phyloP scores from a whole-genome alignment of 2,888 invertebrate genomes.

The Aphidius colemani region DNA sequence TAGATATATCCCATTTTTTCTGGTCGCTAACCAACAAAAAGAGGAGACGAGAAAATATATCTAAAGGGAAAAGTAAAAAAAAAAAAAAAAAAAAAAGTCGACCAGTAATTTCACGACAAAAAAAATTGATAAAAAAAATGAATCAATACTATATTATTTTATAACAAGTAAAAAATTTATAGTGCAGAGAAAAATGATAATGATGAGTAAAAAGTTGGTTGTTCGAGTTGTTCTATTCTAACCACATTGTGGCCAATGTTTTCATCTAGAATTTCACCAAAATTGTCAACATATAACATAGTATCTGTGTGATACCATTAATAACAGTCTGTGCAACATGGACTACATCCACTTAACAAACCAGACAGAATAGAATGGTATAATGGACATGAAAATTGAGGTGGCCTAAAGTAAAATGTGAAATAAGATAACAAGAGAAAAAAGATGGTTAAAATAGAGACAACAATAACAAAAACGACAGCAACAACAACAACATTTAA shows the following conservation, averaged over 20 bases:
- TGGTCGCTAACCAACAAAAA: too few species aligned
- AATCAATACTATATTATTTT: too few species aligned
- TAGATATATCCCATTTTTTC: too few species aligned
- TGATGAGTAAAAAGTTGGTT: constrained; percentile 24
- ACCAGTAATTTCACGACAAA: too few species aligned
- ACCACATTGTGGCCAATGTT: constrained; percentile 13
- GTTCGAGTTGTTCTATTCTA: constrained; percentile 26
- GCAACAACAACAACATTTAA: too few species aligned
- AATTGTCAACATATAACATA: constrained; percentile 31
- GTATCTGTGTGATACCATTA: constrained; percentile 49
- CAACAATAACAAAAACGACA: neutral
- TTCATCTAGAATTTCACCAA: constrained; percentile 13
- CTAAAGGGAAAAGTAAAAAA: too few species aligned
- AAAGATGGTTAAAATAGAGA: constrained; percentile 3
- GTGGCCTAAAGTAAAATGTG: constrained; percentile 12
- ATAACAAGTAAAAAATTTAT: too few species aligned
- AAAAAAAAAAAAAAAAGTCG: too few species aligned
- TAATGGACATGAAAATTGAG: constrained; percentile 23
- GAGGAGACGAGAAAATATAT: too few species aligned
- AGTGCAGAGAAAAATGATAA: neutral
- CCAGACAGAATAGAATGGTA: constrained; percentile 21
- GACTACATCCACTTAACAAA: constrained; percentile 30
- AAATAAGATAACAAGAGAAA: neutral
- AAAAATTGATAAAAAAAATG: too few species aligned
- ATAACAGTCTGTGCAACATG: constrained; percentile 41